Evolutionary conservation across 2,113 vertebrate genomes (phyloP), one percentile per base, ranked within the genome.

Genomic region (Salminus brasiliensis): DNA sequence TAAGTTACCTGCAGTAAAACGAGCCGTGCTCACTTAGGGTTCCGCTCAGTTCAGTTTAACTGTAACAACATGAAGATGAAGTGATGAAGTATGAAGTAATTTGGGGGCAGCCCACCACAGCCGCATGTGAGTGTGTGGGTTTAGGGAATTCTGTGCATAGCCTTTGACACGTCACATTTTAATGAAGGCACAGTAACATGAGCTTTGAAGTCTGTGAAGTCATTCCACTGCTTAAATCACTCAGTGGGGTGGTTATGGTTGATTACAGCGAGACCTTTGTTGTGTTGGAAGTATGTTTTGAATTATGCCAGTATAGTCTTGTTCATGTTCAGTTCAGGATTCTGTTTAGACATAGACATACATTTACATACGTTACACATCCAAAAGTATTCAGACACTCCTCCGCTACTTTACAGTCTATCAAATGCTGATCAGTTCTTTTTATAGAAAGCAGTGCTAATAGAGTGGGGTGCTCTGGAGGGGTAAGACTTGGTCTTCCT

Each of bases 31-130:
- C 16, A 70, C 39, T 23, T 12, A 13, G 23, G 43, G 47, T 10
- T 74, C 49, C 60, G 68, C 83, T 78, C 47, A 34, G 45, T 63
- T 23, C 49, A 21, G 57, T 57, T 9, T 68, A 79, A 73, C 27
- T 15, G 63, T 34, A 62, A 71, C 29, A 62, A 71, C 29, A 53
- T 21, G 27, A 70, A 23, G 63, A 73, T 3, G 52, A 74, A 47
- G 59, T 30, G 21, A 81, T 79, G 41, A 74, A 59, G 53, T 49
- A 72, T 83, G 41, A 63, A 36, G 53, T 45, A 72, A 77, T 77
- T 49, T 71, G 34, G 74, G 29, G 36, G 69, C 52, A 57, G 53
- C 52, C 52, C 34, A 45, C 49, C n/a, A 12, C 29, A 59, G 30
- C 30, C n/a, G 27, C 5, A 32, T 69, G 27, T 5, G 45, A 62